Evolutionary conservation across 2,113 vertebrate species (phyloP).

Genomic region (Semnopithecus entellus): DNA sequence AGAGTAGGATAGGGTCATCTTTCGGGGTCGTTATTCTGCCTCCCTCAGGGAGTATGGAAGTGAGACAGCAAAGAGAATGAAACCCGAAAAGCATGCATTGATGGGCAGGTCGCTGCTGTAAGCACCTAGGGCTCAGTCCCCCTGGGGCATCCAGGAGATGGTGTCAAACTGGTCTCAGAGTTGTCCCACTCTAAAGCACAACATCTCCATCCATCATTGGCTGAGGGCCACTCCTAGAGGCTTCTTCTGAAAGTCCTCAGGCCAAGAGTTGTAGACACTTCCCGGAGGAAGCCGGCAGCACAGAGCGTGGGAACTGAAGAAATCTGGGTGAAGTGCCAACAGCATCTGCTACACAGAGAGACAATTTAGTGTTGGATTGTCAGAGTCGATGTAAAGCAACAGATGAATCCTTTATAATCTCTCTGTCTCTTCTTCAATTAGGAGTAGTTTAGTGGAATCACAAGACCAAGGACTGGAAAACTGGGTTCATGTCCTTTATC

Average conservation of each 20-base stretch:
- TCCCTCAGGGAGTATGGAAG: not conserved
- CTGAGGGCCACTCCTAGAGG: not conserved
- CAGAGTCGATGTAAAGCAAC: not conserved
- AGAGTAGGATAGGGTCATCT: not conserved
- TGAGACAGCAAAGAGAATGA: not conserved
- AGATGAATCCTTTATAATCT: not conserved
- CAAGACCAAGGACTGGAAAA: not conserved
- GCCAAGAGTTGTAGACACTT: not conserved
- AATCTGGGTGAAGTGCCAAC: not conserved
- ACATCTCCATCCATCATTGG: not conserved
- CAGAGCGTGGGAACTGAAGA: not conserved
- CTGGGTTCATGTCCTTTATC: not conserved
- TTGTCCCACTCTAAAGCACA: not conserved
- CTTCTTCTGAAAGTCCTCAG: not conserved
- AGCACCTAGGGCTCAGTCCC: not conserved
- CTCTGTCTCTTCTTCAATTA: not conserved
- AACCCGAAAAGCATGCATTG: not conserved
- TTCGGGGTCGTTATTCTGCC: not conserved
- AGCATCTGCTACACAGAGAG: not conserved
- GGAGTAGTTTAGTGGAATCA: not conserved
- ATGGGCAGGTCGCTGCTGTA: not conserved
- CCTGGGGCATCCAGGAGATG: not conserved
- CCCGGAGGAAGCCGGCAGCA: not conserved
- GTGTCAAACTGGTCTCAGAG: not conserved
- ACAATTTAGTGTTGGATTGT: not conserved